These are phyloP conservation scores for Chaetodon auriga DNA, from an alignment of 2,113 vertebrate genomes.

Conservation along the genomic window DNA sequence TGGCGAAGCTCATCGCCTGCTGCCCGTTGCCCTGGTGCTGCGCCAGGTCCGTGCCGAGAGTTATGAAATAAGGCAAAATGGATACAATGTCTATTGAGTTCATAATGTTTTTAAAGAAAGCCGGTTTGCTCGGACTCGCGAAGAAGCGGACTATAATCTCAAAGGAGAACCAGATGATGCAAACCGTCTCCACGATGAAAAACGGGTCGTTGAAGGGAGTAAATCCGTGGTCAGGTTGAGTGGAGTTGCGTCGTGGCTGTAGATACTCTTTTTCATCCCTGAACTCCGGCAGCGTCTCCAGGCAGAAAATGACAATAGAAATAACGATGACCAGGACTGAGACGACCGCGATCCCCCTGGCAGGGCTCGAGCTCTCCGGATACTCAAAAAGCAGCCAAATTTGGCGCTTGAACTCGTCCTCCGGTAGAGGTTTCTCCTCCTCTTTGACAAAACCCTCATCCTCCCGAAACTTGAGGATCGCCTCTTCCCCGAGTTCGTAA, in stretches of 20 bases:
- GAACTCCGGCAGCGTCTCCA: conserved; percentile 97
- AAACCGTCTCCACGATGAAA: conserved; percentile 98
- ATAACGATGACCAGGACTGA: conserved; percentile 98
- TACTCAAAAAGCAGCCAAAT: conserved; percentile 99
- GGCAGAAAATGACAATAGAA: conserved; percentile 97
- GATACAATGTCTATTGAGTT: conserved; percentile 99
- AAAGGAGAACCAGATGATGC: conserved; percentile 99
- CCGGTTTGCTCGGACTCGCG: conserved; percentile 94
- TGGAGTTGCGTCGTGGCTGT: conserved; percentile 86
- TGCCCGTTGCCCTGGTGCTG: conserved; percentile 92
- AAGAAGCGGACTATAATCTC: conserved; percentile 98
- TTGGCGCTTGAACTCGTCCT: conserved; percentile 97
- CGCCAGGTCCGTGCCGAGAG: conserved; percentile 96
- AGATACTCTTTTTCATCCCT: conserved; percentile 93
- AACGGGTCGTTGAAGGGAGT: conserved; percentile 98
- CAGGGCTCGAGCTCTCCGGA: conserved; percentile 96
- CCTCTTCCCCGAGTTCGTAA: conserved; percentile 97
- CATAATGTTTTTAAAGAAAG: conserved; percentile 99
- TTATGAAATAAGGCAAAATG: conserved; percentile 99
- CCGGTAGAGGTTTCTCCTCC: conserved; percentile 93
- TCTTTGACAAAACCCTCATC: conserved; percentile 98
- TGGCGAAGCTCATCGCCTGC: conserved; percentile 98
- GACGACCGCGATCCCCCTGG: conserved; percentile 96
- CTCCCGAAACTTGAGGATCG: conserved; percentile 96
- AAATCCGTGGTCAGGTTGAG: conserved; percentile 86